Percentiles rank a stretch among this genome's conserved stretches.
Evolutionary conservation across 2,888 invertebrate species (phyloP).

Genomic region (Rhimphoctona megacephalus): DNA sequence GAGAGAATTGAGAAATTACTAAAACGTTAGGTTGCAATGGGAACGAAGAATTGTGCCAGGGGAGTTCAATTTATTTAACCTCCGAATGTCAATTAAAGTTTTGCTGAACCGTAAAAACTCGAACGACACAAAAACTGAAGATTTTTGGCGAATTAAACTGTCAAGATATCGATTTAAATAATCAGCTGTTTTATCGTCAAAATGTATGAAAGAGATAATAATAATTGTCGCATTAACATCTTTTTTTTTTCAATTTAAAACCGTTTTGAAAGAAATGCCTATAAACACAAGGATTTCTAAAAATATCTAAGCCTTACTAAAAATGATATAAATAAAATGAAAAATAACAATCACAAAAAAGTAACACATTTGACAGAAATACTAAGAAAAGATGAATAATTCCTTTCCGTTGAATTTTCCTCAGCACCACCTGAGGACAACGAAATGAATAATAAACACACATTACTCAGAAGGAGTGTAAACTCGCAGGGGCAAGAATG

Average conservation of each 20-base stretch:
- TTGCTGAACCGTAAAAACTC: slow-evolving; percentile 29
- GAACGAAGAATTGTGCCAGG: slow-evolving; percentile 25
- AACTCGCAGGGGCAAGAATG: slow-evolving; percentile 38
- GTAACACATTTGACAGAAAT: not conserved
- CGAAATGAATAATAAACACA: slow-evolving; percentile 33
- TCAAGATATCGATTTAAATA: not conserved
- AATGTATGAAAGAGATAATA: too few species aligned
- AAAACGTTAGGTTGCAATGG: slow-evolving; percentile 50
- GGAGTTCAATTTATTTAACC: slow-evolving; percentile 70
- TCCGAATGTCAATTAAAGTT: slow-evolving; percentile 63
- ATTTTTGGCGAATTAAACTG: not conserved
- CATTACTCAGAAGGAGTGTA: slow-evolving; percentile 51
- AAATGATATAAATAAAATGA: not conserved
- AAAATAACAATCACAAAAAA: not conserved
- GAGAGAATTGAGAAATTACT: slow-evolving; percentile 18
- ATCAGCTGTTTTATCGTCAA: too few species aligned
- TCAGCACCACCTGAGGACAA: not conserved
- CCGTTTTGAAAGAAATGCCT: too few species aligned
- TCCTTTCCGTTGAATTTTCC: slow-evolving; percentile 7
- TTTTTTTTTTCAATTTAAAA: too few species aligned
- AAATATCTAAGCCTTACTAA: too few species aligned
- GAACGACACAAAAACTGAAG: not conserved
- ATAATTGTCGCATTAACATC: too few species aligned
- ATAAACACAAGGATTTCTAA: too few species aligned
- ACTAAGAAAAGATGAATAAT: slow-evolving; percentile 51